A percentile compares a stretch with the other conserved stretches of the same genome.
Conservation (phyloP, 2,113 vertebrate genomes). For the Tragelaphus imberbis region DNA sequence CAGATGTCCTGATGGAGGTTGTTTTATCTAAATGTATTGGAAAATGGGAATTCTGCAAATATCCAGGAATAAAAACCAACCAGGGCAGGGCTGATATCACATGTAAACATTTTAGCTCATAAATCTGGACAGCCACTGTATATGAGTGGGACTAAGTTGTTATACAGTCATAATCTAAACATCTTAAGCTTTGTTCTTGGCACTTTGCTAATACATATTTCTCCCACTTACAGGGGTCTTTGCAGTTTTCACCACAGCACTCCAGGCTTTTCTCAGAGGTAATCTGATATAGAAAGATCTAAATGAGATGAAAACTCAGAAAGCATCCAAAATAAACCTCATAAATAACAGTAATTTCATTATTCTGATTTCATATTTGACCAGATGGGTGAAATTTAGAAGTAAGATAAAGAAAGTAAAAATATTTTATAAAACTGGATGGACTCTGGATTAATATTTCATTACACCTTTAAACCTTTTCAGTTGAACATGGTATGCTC, state of each 20-base stretch:
- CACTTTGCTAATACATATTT: neutral
- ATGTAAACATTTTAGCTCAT: slow-evolving; percentile 45
- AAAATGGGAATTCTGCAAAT: neutral
- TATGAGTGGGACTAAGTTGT: neutral
- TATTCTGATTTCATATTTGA: neutral
- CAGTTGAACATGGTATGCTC: neutral
- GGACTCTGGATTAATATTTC: neutral
- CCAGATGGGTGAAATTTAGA: neutral
- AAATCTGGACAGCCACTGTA: neutral
- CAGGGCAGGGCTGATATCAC: neutral
- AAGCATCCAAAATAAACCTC: neutral
- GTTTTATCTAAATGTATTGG: neutral
- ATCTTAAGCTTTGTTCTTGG: neutral
- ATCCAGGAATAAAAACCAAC: neutral
- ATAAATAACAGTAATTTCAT: neutral
- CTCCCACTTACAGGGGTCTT: neutral
- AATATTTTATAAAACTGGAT: neutral
- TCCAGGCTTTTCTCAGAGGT: neutral
- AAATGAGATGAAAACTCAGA: neutral
- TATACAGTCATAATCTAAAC: neutral
- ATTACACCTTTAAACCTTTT: neutral
- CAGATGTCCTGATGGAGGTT: neutral
- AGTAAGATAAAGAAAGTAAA: neutral
- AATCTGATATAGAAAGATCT: neutral
- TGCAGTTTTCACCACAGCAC: neutral